phyloP scores from a whole-genome alignment of 1,140 invertebrate species.

The Ceratosolen solmsi region DNA sequence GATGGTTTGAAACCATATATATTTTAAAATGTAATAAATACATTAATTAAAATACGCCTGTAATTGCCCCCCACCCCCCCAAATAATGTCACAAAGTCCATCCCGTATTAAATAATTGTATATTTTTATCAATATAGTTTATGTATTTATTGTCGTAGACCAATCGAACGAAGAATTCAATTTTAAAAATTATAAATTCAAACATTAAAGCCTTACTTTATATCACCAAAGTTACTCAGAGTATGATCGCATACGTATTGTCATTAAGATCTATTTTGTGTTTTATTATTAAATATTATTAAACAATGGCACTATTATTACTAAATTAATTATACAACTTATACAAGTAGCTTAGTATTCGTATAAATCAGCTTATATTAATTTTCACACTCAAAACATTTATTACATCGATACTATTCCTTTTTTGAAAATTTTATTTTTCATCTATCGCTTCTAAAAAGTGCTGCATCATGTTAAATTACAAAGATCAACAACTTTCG shows the following conservation, averaged over 20 bases:
- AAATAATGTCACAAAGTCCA: background rate
- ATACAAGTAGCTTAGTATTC: background rate
- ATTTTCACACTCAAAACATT: background rate
- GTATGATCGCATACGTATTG: background rate
- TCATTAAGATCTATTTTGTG: background rate
- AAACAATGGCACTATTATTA: background rate
- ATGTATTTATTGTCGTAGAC: background rate
- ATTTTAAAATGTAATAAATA: conserved; percentile 4
- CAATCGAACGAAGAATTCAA: background rate
- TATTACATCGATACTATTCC: background rate
- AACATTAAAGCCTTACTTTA: background rate
- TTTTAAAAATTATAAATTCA: background rate
- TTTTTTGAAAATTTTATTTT: background rate
- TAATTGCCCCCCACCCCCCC: background rate
- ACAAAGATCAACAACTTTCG: background rate
- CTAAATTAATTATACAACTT: background rate
- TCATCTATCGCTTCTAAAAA: background rate
- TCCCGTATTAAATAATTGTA: background rate
- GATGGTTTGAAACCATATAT: conserved; percentile 13
- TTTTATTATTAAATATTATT: background rate
- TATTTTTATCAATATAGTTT: conserved; percentile 13
- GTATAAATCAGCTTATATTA: background rate
- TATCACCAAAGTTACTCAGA: background rate
- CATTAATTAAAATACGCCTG: background rate
- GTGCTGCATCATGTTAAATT: background rate